Conservation (phyloP, 1,140 invertebrate species). For the Psilanteris sp. region DNA sequence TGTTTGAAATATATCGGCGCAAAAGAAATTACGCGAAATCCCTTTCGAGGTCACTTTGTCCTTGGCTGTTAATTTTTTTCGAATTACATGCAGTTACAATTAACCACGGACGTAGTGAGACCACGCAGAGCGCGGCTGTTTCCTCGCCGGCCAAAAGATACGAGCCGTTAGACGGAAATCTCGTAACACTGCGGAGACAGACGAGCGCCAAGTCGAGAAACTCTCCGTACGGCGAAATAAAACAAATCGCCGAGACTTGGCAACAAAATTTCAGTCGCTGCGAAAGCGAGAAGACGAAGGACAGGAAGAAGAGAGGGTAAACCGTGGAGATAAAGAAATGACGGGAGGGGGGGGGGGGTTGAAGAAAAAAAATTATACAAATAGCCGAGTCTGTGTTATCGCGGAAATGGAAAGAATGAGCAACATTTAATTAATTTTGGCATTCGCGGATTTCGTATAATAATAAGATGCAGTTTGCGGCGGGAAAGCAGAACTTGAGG, state of each 20-base stretch:
- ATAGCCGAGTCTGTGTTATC: too few species aligned
- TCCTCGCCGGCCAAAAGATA: conserved; percentile 32
- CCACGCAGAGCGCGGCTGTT: conserved; percentile 10
- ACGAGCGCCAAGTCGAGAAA: conserved; percentile 52
- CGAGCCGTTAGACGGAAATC: conserved; percentile 31
- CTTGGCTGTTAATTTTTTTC: too few species aligned
- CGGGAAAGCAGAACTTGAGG: too few species aligned
- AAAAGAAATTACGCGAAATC: too few species aligned
- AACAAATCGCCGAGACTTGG: conserved; percentile 34
- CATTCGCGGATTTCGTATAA: too few species aligned
- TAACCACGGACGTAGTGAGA: conserved; percentile 30
- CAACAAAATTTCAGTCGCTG: conserved; percentile 27
- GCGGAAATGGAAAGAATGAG: too few species aligned
- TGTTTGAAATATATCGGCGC: too few species aligned
- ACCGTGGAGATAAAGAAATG: conserved; percentile 3
- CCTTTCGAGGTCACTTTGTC: too few species aligned
- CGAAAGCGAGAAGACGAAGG: conserved; percentile 11
- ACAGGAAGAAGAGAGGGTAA: neutral
- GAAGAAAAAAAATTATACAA: neutral
- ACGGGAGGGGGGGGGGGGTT: neutral
- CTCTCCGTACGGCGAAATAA: conserved; percentile 38
- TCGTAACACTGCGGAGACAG: conserved; percentile 48
- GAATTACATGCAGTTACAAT: conserved; percentile 29
- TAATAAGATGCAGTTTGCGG: too few species aligned
- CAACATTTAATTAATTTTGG: too few species aligned